phyloP scores from a whole-genome alignment of 2,113 vertebrate species.

The Origma solitaria region DNA sequence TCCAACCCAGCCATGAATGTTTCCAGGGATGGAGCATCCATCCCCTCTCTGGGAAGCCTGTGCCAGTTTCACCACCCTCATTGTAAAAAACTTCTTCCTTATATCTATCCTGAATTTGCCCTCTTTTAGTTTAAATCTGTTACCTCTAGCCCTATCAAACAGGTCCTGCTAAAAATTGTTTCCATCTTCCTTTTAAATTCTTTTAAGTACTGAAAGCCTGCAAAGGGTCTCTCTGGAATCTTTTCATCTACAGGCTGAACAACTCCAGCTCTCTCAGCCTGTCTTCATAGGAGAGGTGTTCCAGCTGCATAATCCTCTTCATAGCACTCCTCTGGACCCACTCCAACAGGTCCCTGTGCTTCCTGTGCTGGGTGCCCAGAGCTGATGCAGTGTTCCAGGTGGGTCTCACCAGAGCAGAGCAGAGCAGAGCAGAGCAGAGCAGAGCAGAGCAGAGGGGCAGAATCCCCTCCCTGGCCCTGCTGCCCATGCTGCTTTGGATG shows the following conservation, averaged over 20 bases:
- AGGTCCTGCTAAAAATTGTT: background rate
- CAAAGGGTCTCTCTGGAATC: background rate
- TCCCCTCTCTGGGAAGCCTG: background rate
- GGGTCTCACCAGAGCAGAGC: fast-evolving
- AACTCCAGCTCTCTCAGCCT: background rate
- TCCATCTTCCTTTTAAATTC: background rate
- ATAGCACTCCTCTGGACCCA: background rate
- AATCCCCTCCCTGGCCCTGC: fast-evolving
- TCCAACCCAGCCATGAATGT: background rate
- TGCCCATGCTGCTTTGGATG: fast-evolving
- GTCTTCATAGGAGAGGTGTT: background rate
- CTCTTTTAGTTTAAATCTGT: background rate
- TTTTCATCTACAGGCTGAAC: background rate
- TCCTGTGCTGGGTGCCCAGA: fast-evolving
- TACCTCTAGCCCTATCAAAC: fast-evolving
- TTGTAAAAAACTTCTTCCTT: background rate
- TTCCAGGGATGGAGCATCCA: background rate
- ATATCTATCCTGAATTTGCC: background rate
- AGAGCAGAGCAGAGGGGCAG: background rate
- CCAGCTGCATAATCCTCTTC: background rate
- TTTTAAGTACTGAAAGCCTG: background rate
- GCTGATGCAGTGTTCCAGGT: fast-evolving
- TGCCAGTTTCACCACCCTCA: background rate
- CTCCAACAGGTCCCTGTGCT: background rate
- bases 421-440: too few relatives aligned